Base-by-base conservation (phyloP, 2,113 vertebrate species). In the Aegypius monachus region DNA sequence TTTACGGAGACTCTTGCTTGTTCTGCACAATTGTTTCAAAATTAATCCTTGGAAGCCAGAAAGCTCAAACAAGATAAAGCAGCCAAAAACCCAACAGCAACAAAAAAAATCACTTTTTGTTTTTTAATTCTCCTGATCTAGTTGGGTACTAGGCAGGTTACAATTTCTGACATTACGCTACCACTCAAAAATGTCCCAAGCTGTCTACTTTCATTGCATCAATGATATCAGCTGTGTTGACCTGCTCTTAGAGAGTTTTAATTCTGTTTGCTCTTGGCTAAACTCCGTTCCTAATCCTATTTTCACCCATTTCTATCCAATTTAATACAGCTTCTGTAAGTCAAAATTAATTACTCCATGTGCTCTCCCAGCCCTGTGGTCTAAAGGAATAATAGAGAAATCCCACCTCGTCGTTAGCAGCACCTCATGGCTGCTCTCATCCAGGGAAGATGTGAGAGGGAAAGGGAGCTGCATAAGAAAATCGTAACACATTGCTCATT, bases 251-350 rank as follows among this genome's bases (percentile, higher is more conserved):
- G 67, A 88, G 96, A 95, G 87, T 45, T 97, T 97, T 97, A 92
- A 95, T 97, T 98, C 96, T 89, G 90, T 96, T 97, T 96, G 96
- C 94, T 95, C 92, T 96, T 97, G 97, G 97, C 98, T 96, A 94
- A 94, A 93, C 92, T 96, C 92, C 91, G 88, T 83, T 92, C 92
- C 94, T 98, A 98, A 98, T 98, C 98, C 98, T 96, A 97, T 98
- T 98, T 98, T 97, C 97, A 42, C 95, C 95, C 93, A 65, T 95
- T 97, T 97, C 95, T 91, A 98, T 97, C 98, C 98, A 97, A 98
- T 97, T 98, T 97, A 98, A 97, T 97, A 96, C 97, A 91, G 96
- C 97, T 97, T 84, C 98, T 96, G 93, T 94, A 97, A 97, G 97
- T 98, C 98, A 97, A 88, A 97, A 97, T 97, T 97, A 98, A 98